Conservation (phyloP, 2,888 invertebrate genomes). For the Chymomyza fuscimana region DNA sequence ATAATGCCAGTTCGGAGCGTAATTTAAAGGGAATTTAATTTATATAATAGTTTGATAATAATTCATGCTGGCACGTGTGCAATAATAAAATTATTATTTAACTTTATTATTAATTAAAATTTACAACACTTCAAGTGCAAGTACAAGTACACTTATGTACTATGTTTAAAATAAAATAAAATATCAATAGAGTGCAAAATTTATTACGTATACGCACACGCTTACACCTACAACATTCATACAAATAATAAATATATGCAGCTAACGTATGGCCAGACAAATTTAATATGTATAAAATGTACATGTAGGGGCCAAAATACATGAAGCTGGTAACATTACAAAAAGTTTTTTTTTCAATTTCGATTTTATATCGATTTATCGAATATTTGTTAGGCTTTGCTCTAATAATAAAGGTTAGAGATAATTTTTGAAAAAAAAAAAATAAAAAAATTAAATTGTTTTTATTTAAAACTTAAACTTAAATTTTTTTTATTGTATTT, state of each 20-base stretch:
- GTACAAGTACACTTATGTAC: slow-evolving; percentile 14
- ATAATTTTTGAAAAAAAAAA: too few species aligned
- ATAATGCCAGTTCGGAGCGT: background rate
- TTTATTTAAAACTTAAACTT: too few species aligned
- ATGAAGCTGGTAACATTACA: too few species aligned
- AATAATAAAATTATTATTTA: background rate
- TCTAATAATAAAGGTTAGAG: too few species aligned
- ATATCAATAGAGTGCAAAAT: slow-evolving; percentile 42
- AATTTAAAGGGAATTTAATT: background rate
- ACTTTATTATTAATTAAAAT: slow-evolving; percentile 51
- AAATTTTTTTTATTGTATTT: too few species aligned
- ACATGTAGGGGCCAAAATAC: too few species aligned
- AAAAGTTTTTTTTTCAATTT: too few species aligned
- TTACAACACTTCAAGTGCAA: slow-evolving; percentile 44
- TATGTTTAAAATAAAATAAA: slow-evolving; percentile 37
- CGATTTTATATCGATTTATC: too few species aligned
- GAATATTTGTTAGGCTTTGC: too few species aligned
- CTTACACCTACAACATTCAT: background rate
- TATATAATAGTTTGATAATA: background rate
- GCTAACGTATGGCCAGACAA: background rate
- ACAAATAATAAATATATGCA: slow-evolving; percentile 14
- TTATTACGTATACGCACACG: slow-evolving; percentile 34
- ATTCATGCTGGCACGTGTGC: background rate
- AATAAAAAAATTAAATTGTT: too few species aligned
- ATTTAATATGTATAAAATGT: background rate